A percentile compares a stretch with the other conserved stretches of the same genome.
phyloP scores from a whole-genome alignment of 2,113 vertebrate genomes.

The Psittacara wagleri region DNA sequence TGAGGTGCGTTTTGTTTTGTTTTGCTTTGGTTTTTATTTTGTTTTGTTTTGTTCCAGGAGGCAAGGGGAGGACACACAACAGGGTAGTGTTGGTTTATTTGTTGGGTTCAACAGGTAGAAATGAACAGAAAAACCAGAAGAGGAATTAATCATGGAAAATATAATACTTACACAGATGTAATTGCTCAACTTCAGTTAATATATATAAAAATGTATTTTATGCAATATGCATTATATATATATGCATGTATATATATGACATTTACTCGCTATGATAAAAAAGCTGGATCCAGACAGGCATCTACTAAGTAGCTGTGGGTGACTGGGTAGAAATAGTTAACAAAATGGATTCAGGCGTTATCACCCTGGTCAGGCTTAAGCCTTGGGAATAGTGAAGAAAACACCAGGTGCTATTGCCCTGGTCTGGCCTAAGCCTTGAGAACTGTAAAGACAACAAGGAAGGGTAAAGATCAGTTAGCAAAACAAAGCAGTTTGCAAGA shows the following conservation, averaged over 20 bases:
- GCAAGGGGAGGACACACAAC: fast-evolving
- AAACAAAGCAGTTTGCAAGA: too few species aligned
- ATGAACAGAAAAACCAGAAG: neutral
- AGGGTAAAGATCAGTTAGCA: too few species aligned
- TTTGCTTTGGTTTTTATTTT: neutral
- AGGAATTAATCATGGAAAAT: neutral
- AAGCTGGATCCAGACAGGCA: neutral
- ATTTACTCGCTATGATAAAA: neutral
- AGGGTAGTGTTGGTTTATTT: neutral
- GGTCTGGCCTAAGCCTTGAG: too few species aligned
- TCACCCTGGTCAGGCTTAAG: too few species aligned
- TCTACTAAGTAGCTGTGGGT: neutral
- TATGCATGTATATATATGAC: neutral
- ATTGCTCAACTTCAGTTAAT: neutral
- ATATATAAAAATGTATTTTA: neutral
- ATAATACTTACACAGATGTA: neutral
- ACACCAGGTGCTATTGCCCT: too few species aligned
- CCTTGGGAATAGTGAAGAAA: too few species aligned
- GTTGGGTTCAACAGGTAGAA: neutral
- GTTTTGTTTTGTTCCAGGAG: neutral
- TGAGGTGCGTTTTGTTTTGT: fast-evolving
- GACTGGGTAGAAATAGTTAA: too few species aligned
- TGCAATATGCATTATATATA: fast-evolving
- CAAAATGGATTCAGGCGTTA: too few species aligned
- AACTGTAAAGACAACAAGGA: too few species aligned